phyloP scores from a whole-genome alignment of 1,140 invertebrate genomes.

The Zaprionus capensis region DNA sequence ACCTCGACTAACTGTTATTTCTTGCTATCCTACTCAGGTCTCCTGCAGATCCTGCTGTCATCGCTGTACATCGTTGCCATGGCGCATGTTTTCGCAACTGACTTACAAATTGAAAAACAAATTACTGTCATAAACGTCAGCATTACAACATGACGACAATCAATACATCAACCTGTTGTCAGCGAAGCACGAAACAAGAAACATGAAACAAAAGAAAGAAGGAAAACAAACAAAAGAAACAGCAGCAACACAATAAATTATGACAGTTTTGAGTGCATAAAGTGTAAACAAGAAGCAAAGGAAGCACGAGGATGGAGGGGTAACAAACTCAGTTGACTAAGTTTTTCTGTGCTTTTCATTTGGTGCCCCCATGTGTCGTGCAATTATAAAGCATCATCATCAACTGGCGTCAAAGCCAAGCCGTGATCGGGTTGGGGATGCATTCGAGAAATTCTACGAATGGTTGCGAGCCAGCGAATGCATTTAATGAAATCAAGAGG shows the following conservation, averaged over 20 bases:
- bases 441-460: conserved; percentile 63
- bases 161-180: conserved; percentile 78
- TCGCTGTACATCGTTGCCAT: background rate
- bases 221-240: conserved; percentile 24
- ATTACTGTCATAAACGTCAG: conserved; percentile 81
- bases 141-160: conserved; percentile 80
- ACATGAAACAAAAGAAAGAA: conserved; percentile 22
- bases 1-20: background rate
- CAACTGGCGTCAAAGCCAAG: conserved; percentile 47
- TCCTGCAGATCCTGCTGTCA: conserved; percentile 8
- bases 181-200: conserved; percentile 45
- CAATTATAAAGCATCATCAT: conserved; percentile 58
- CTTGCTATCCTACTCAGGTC: background rate
- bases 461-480: conserved; percentile 55
- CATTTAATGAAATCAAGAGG: conserved; percentile 75
- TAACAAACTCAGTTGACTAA: conserved; percentile 18
- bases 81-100: conserved; percentile 42
- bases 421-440: conserved; percentile 47
- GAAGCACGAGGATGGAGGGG: background rate
- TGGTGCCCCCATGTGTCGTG: conserved; percentile 25
- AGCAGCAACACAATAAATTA: conserved; percentile 62
- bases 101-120: conserved; percentile 80
- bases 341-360: conserved; percentile 12
- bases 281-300: conserved; percentile 36
- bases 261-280: conserved; percentile 74